Conservation (phyloP, 2,797 vertebrate species). For the Petrocephalus sullivani region DNA sequence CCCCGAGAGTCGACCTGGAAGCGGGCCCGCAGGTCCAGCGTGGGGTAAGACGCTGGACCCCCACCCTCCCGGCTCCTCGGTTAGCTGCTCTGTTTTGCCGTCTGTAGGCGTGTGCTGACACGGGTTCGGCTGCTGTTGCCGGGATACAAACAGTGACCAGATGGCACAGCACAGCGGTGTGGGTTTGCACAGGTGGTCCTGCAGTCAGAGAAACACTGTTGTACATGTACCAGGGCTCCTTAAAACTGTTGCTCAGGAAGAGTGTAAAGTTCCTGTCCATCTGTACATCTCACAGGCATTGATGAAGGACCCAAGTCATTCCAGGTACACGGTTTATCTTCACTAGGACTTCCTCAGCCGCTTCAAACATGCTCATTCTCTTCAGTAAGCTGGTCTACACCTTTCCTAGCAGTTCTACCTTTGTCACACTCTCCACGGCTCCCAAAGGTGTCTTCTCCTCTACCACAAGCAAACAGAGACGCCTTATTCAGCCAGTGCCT, state of each 20-base stretch:
- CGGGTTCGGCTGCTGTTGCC: constrained; percentile 12
- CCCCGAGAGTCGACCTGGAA: neutral
- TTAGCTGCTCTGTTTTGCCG: neutral
- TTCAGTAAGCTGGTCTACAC: neutral
- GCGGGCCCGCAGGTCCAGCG: neutral
- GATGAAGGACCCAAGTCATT: neutral
- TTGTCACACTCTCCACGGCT: neutral
- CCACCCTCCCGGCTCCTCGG: neutral
- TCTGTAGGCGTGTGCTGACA: neutral
- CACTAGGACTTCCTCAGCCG: too few species aligned
- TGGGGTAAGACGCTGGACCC: neutral
- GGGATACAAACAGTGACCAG: neutral
- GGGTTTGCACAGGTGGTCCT: neutral
- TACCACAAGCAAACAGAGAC: neutral
- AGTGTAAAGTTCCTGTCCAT: neutral
- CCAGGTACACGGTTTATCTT: neutral
- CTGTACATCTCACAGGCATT: neutral
- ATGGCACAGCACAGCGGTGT: neutral
- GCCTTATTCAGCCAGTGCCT: neutral
- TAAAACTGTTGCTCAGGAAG: neutral
- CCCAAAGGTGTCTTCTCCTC: neutral
- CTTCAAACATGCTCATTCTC: neutral
- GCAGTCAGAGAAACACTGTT: neutral
- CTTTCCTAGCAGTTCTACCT: neutral
- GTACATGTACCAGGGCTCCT: neutral